Base-by-base conservation (phyloP, 2,113 vertebrate species). In the Brachypodius melanocephalos region DNA sequence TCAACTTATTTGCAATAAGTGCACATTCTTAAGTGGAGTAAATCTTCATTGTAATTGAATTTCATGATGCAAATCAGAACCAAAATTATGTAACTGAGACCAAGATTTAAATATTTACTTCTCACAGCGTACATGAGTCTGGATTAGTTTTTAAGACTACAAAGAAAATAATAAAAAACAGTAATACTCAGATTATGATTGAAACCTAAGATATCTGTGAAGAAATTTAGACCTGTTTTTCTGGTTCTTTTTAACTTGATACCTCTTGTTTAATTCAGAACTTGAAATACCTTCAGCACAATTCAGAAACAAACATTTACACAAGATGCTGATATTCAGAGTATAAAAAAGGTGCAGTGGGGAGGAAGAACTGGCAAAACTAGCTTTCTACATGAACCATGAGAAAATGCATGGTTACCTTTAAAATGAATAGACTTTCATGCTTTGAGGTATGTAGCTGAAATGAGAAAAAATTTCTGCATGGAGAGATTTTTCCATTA, bases 381-480 rank as follows among this genome's bases (percentile, higher is more conserved):
- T 48, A 89, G 19, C 12, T 92, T 90, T 88, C 58, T 65, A 55
- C 20, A 51, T 28, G 36, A 92, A 92, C 57, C 69, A 43, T 68
- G 58, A 89, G n/a, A 93, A 93, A 95, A 87, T 45, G 40, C 66
- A 82, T 81, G 62, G 45, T 61, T 92, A 75, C 73, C 29, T 91
- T 81, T 81, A 75, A 92, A 90, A 89, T 74, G 21, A 88, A 86
- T 49, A 95, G 54, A 89, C 9, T 76, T 85, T 78, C 74, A 71
- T 69, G 43, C 83, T 93, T 95, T 88, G 55, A 88, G 51, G 49
- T 82, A 26, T 79, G 49, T 77, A 61, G 59, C 46, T 83, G 54
- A 88, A 92, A 93, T 85, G 67, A 88, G 90, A 88, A 91, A 94
- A 90, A 90, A 75, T 46, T 86, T 95, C 90, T 94, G 51, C 79